Percentiles rank a stretch among this genome's conserved stretches.
phyloP scores from a whole-genome alignment of 2,797 vertebrate genomes.

The Silurus lanzhouensis region DNA sequence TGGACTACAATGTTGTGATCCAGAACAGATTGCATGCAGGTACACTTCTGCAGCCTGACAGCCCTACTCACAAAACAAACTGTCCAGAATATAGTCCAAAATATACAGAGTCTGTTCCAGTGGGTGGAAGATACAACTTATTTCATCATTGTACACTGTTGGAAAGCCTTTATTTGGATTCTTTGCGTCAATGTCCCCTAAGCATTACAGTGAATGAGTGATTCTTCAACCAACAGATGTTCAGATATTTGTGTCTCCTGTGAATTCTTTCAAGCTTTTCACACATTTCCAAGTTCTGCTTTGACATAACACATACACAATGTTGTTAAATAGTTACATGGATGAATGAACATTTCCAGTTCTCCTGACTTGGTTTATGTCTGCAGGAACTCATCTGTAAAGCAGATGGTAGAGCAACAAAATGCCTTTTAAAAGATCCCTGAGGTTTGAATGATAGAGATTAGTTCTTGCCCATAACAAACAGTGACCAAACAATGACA shows the following conservation, averaged over 20 bases:
- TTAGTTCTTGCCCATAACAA: not conserved
- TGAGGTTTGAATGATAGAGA: not conserved
- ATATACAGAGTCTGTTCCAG: constrained; percentile 3
- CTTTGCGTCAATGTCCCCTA: not conserved
- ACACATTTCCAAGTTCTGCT: constrained; percentile 10
- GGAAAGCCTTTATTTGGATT: constrained; percentile 1
- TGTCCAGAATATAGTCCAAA: not conserved
- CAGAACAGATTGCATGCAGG: not conserved
- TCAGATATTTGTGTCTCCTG: constrained; percentile 11
- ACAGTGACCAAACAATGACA: not conserved
- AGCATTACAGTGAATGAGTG: not conserved
- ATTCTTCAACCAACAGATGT: constrained; percentile 6
- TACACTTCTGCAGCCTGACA: not conserved
- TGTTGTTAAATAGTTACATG: constrained; percentile 42
- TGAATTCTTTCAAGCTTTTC: constrained; percentile 8
- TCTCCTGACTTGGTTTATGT: constrained; percentile 41
- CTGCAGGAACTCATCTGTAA: constrained; percentile 62
- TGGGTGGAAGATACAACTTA: not conserved
- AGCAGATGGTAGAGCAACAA: constrained; percentile 64
- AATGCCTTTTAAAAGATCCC: constrained; percentile 27
- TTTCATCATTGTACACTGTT: constrained; percentile 1
- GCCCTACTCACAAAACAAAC: not conserved
- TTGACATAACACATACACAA: constrained; percentile 16
- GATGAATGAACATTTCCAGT: constrained; percentile 45
- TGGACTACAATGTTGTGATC: constrained; percentile 4